Percentiles rank a stretch among this genome's conserved stretches.
phyloP scores from a whole-genome alignment of 2,888 invertebrate species.

The Latrodectus hesperus region DNA sequence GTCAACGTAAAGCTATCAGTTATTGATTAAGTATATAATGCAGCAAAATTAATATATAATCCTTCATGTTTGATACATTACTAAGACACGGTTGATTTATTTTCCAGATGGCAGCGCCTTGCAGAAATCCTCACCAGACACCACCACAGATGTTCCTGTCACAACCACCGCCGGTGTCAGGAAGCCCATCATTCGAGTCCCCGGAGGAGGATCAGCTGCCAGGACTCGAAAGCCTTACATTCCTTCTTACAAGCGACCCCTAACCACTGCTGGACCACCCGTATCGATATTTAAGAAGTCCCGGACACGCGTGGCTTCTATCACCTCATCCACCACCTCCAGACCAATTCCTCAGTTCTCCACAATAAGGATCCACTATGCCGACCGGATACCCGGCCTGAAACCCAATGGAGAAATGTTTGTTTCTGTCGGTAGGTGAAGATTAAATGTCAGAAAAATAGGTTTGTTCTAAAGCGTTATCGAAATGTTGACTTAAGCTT shows the following conservation, averaged over 20 bases:
- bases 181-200: slow-evolving; percentile 39
- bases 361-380: slow-evolving; percentile 36
- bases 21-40: too few relatives aligned
- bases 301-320: slow-evolving; percentile 23
- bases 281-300: slow-evolving; percentile 50
- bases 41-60: too few relatives aligned
- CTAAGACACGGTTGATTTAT: too few relatives aligned
- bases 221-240: slow-evolving; percentile 10
- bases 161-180: slow-evolving; percentile 4
- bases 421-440: slow-evolving; percentile 27
- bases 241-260: not conserved
- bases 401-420: slow-evolving; percentile 17
- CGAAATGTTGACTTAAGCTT: not conserved
- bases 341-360: slow-evolving; percentile 13
- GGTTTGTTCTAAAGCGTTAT: not conserved
- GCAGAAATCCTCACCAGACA: not conserved
- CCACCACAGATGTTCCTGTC: not conserved
- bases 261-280: slow-evolving; percentile 23
- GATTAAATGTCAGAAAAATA: too few relatives aligned
- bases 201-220: not conserved
- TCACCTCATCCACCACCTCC: slow-evolving; percentile 53
- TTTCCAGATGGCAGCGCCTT: not conserved
- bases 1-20: too few relatives aligned
- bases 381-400: slow-evolving; percentile 14
- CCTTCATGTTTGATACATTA: too few relatives aligned